These are phyloP conservation scores for Myrmecobius fasciatus DNA, from an alignment of 2,113 vertebrate genomes.

Conservation along the genomic window DNA sequence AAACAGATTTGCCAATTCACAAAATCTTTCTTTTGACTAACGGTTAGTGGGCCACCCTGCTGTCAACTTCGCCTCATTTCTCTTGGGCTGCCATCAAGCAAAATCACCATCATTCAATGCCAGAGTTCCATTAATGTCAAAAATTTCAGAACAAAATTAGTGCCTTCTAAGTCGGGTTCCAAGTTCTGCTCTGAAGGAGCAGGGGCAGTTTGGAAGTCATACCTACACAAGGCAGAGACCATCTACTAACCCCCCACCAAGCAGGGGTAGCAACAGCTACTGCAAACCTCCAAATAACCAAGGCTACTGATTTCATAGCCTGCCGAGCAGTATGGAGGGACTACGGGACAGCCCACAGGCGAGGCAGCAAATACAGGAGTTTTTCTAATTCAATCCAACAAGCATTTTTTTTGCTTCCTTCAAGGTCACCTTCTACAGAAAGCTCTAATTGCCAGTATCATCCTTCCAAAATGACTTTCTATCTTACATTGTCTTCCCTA, in stretches of 20 bases:
- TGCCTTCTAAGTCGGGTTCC: neutral
- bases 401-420: neutral
- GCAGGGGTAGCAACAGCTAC: neutral
- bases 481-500: neutral
- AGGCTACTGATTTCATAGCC: neutral
- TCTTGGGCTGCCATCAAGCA: neutral
- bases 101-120: neutral
- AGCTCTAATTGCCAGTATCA: neutral
- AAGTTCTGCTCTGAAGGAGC: neutral
- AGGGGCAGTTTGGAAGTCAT: neutral
- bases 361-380: neutral
- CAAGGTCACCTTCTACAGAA: neutral
- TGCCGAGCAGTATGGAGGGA: rapidly evolving
- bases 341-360: rapidly evolving
- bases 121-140: neutral
- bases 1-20: constrained; percentile 28
- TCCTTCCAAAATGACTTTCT: neutral
- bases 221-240: neutral
- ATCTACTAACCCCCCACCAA: neutral
- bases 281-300: rapidly evolving
- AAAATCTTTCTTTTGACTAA: neutral
- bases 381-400: neutral
- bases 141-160: neutral
- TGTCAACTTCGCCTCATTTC: neutral
- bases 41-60: constrained; percentile 20